Conservation (phyloP, 2,888 invertebrate genomes). For the Drosophila yooni region DNA sequence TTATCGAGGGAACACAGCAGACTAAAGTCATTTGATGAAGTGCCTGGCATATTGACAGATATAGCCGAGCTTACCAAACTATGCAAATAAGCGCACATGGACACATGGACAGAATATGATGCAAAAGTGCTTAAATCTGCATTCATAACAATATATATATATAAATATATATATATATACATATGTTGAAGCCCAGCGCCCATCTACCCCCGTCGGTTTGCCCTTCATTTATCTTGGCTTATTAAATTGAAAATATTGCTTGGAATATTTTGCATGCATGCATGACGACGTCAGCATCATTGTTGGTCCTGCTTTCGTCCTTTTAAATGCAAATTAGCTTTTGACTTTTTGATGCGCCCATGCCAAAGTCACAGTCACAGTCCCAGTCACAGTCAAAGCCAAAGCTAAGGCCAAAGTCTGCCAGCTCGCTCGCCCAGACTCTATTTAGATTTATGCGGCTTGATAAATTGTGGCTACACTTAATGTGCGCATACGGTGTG, state of each 20-base stretch:
- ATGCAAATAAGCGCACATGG: constrained; percentile 73
- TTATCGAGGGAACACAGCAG: constrained; percentile 61
- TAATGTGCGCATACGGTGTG: constrained; percentile 79
- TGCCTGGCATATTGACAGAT: constrained; percentile 74
- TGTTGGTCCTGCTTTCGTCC: constrained; percentile 62
- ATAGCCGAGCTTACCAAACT: constrained; percentile 56
- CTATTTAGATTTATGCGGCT: constrained; percentile 79
- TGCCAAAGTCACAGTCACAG: constrained; percentile 31
- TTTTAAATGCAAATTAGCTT: constrained; percentile 81
- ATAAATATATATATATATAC: constrained; percentile 16
- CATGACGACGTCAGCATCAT: constrained; percentile 55
- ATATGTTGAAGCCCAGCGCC: constrained; percentile 2
- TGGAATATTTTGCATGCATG: constrained; percentile 60
- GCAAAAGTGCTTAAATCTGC: constrained; percentile 42
- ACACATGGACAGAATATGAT: constrained; percentile 59
- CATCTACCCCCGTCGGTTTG: constrained; percentile 11
- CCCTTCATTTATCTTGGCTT: constrained; percentile 79
- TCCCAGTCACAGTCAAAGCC: constrained; percentile 16
- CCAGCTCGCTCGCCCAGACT: constrained; percentile 66
- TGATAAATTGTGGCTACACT: constrained; percentile 81
- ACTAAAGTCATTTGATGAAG: constrained; percentile 71
- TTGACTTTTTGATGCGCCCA: constrained; percentile 77
- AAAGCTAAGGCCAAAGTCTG: constrained; percentile 24
- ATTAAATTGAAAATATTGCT: constrained; percentile 81
- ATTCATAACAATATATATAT: constrained; percentile 37